Base-by-base conservation (phyloP, 2,113 vertebrate genomes). In the Artemisiospiza belli region DNA sequence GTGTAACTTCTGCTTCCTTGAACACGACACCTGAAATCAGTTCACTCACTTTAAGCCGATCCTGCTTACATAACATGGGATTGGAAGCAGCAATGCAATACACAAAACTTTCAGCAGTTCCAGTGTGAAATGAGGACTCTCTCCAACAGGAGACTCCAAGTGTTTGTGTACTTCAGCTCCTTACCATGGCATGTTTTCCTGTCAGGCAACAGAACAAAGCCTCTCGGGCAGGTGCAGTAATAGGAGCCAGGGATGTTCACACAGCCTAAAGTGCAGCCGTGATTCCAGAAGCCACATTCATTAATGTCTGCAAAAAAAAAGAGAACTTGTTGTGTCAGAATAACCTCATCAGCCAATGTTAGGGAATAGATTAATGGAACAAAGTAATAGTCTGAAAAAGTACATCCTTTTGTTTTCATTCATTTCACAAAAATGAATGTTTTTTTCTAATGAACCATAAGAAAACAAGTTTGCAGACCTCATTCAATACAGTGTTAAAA, bases 231-330 rank as follows among this genome's bases (percentile, higher is more conserved):
- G n/a, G 98, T 99, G 84, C 99, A 99, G 83, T 99, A 98, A 93
- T 99, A 99, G 43, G 99, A 99, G 9, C 99, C 99, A 8, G 98
- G 99, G 55, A 96, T 95, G 86, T 99, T 99, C 95, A 99, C 98
- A 96, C 99, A 99, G 17, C 99, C 99, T 33, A 99, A 98, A 88
- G 99, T 99, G 95, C 99, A 99, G 89, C 99, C 99, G 0, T 99
- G 99, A 72, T 98, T 99, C 99, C 98, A 98, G 41, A 98, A 96
- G 70, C 98, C 98, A 85, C 99, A 99, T 95, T 99, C 99, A 43
- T 99, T 99, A 83, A 99, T 94, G 98, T 99, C 99, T 99, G 75
- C 35, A 39, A 88, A 91, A 49, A 16, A 46, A 46, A 20, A 46
- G 23, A 25, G 46, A 41, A 78, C 15, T 54, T 58, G 5, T 14